Evolutionary conservation across 2,888 invertebrate species (phyloP), one percentile per base, ranked within the genome.

Genomic region (Chrysotoxum bicinctum): DNA sequence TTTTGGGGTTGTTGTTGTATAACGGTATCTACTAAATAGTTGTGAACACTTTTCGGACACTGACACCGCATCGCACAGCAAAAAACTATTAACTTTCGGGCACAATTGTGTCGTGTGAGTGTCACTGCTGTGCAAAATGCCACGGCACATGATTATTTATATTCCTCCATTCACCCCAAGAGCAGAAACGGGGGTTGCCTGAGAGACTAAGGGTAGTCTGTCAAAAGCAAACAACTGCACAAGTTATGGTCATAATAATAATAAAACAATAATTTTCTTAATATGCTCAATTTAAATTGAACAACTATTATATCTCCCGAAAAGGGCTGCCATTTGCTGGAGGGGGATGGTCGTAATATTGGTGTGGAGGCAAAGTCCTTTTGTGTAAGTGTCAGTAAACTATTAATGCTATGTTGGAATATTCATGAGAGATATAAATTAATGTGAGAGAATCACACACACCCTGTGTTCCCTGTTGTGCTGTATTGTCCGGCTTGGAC

Each of bases 401-500:
- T 81, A 85, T 81, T 81, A 85, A 85, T 85, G 62, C 72, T 56
- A 62, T 77, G 76, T 32, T 64, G 56, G 81, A 85, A 85, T 85
- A 85, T 85, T 76, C 85, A 85, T 85, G 85, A 81, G 68, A 52
- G 81, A 52, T 72, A 85, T 85, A 85, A 85, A 81, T 85, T 85
- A 85, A 73, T 85, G 85, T 85, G 85, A 85, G 85, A 85, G 85
- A 81, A 81, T 85, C 66, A 75, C 81, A 77, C 76, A 77, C 75
- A 75, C 66, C 68, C 73, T 70, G 14, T 32, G 2, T 60, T 26
- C 6, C n/a, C 37, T 54, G 35, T 60, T 14, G 30, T 32, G 26
- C 32, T 14, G n/a, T 58, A 10, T 26, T 80, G 84, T 84, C 74
- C 72, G 84, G 50, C 52, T 50, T 3, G 56, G 60, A 21, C 68